phyloP scores from a whole-genome alignment of 2,888 invertebrate species.

The Panzeria rudis region DNA sequence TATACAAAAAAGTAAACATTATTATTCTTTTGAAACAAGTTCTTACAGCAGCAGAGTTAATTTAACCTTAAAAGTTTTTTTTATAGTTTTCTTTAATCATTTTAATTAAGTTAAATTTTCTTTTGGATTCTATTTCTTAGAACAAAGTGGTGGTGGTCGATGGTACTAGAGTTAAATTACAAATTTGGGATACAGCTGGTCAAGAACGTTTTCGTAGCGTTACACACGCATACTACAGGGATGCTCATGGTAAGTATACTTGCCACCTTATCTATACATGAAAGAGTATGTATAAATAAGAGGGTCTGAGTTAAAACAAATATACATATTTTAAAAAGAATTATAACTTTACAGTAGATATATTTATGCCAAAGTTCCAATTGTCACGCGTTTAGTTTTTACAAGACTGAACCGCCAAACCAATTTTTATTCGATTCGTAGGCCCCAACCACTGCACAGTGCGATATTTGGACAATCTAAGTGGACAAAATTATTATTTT shows the following conservation, averaged over 20 bases:
- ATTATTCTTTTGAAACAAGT: neutral
- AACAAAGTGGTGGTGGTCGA: conserved; percentile 93
- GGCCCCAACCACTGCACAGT: too few species aligned
- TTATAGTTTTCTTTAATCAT: neutral
- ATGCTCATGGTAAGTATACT: conserved; percentile 91
- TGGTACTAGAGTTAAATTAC: conserved; percentile 94
- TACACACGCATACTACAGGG: conserved; percentile 96
- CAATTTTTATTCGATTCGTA: too few species aligned
- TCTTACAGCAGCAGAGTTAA: conserved; percentile 49
- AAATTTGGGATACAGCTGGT: conserved; percentile 98
- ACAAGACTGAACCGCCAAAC: too few species aligned
- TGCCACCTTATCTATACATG: too few species aligned
- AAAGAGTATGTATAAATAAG: too few species aligned
- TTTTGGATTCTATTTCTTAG: conserved; percentile 83
- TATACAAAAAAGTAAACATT: neutral
- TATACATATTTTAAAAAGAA: too few species aligned
- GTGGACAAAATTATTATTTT: too few species aligned
- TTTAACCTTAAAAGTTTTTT: neutral
- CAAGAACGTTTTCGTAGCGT: conserved; percentile 97
- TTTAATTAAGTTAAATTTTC: neutral
- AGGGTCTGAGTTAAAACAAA: too few species aligned
- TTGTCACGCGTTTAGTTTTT: too few species aligned
- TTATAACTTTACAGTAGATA: too few species aligned
- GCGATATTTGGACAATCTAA: too few species aligned
- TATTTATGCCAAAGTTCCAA: too few species aligned